These are phyloP conservation scores for Borostomias antarcticus DNA, from an alignment of 2,797 vertebrate genomes.

Conservation along the genomic window DNA sequence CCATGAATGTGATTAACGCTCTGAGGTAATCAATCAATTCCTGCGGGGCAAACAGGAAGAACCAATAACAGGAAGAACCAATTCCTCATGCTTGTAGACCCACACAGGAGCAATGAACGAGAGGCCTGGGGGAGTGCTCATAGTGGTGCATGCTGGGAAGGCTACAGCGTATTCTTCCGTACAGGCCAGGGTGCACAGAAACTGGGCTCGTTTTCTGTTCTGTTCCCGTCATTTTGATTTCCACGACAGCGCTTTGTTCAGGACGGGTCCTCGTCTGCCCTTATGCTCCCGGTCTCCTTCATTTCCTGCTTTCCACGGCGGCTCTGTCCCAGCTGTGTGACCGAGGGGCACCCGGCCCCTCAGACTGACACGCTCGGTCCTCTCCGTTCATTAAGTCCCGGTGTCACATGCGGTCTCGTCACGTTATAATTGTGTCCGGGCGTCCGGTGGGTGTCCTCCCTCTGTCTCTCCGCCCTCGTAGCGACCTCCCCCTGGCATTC, in stretches of 20 bases:
- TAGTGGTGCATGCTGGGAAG: background rate
- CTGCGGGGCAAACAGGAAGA: background rate
- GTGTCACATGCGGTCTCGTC: constrained; percentile 1
- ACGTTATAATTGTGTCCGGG: constrained; percentile 8
- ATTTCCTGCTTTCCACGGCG: constrained; percentile 9
- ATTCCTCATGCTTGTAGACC: too few species aligned
- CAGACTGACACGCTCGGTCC: background rate
- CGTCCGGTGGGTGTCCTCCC: constrained; percentile 24
- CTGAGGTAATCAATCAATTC: background rate
- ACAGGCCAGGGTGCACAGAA: background rate
- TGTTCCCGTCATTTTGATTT: background rate
- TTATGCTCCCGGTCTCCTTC: background rate
- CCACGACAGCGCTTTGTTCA: background rate
- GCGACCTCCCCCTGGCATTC: constrained; percentile 43
- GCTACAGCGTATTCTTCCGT: background rate
- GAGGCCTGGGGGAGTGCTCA: background rate
- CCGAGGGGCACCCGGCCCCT: background rate
- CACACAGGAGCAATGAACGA: background rate
- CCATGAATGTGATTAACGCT: background rate
- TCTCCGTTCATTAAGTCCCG: constrained; percentile 10
- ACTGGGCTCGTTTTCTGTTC: background rate
- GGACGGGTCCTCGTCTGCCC: background rate
- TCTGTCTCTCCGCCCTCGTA: constrained; percentile 28
- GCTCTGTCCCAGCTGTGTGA: background rate
- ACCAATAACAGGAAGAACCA: too few species aligned